Evolutionary conservation across 2,113 vertebrate genomes (phyloP), one percentile per base, ranked within the genome.

Genomic region (Pelobates fuscus): DNA sequence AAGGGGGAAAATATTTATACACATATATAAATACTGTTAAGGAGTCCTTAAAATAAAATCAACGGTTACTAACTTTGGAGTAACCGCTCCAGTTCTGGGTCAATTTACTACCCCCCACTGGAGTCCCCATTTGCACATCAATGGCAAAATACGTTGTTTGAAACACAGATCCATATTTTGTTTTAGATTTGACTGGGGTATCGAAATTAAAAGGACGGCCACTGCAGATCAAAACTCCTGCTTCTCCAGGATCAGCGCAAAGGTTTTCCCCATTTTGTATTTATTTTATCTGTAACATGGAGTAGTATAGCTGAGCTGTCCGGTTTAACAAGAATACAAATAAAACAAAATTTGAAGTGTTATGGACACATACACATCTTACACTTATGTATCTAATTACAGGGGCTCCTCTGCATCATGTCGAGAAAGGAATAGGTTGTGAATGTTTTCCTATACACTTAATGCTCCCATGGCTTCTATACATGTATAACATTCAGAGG

Each of bases 401-500:
- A 44, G n/a, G 17, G 57, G 58, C 41, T 10, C 44, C 12, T 49
- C 44, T 17, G 44, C 44, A 49, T 49, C 44, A 49, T 49, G 17
- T 12, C 44, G 15, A 17, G 44, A 49, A 49, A 23, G 52, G 32
- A 55, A 55, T 18, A 55, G 11, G 12, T 55, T 23, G 52, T 55
- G 52, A 55, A 21, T n/a, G 8, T 14, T 15, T 52, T 72, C 25
- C 44, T 71, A 32, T 23, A 71, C 57, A 49, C 18, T 30, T 62
- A 52, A 72, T 54, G 18, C 30, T 70, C 30, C 41, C 21, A 63
- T 54, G 44, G 3, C 26, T 63, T n/a, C 59, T 62, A 37, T 63
- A 63, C 15, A 66, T 14, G 15, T 25, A 25, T 12, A 62, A 52
- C 26, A 71, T 71, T 63, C 43, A 62, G 49, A 46, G 60, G 52